phyloP scores from a whole-genome alignment of 1,140 invertebrate genomes.

The Apocrypta bakeri region DNA sequence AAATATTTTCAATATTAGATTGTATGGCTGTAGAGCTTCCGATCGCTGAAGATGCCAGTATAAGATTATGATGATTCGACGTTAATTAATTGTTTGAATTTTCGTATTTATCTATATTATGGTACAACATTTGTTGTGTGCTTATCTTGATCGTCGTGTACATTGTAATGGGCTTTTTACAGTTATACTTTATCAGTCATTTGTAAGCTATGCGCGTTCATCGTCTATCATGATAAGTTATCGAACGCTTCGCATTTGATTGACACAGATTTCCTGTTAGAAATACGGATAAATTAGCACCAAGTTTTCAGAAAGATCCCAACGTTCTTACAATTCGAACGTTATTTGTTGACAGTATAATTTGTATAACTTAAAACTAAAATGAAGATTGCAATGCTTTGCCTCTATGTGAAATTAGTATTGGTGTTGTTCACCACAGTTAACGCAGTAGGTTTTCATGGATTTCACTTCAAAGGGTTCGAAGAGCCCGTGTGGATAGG shows the following conservation, averaged over 20 bases:
- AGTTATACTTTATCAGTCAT: constrained; percentile 39
- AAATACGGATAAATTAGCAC: constrained; percentile 23
- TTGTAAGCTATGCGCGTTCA: constrained; percentile 47
- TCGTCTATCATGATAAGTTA: constrained; percentile 40
- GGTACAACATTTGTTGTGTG: constrained; percentile 30
- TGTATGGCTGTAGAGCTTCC: constrained; percentile 39
- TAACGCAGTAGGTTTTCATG: constrained; percentile 59
- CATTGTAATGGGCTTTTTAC: constrained; percentile 7
- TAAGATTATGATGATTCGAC: constrained; percentile 1
- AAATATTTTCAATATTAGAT: constrained; percentile 45
- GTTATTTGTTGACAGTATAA: constrained; percentile 15
- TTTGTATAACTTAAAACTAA: constrained; percentile 27
- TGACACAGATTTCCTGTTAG: constrained; percentile 34
- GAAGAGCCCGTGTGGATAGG: constrained; percentile 55
- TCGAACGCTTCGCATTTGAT: constrained; percentile 15
- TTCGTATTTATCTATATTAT: constrained; percentile 2
- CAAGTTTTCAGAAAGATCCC: background rate
- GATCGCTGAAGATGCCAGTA: constrained; percentile 30
- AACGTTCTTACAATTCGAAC: constrained; percentile 1
- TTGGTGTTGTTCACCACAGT: constrained; percentile 38
- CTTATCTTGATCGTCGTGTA: constrained; percentile 22
- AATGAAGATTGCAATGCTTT: constrained; percentile 32
- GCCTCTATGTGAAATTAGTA: constrained; percentile 22
- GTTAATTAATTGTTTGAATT: constrained; percentile 33
- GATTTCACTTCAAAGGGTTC: constrained; percentile 58